Evolutionary conservation across 2,888 invertebrate genomes (phyloP).

Genomic region (Andrena trimmerana): DNA sequence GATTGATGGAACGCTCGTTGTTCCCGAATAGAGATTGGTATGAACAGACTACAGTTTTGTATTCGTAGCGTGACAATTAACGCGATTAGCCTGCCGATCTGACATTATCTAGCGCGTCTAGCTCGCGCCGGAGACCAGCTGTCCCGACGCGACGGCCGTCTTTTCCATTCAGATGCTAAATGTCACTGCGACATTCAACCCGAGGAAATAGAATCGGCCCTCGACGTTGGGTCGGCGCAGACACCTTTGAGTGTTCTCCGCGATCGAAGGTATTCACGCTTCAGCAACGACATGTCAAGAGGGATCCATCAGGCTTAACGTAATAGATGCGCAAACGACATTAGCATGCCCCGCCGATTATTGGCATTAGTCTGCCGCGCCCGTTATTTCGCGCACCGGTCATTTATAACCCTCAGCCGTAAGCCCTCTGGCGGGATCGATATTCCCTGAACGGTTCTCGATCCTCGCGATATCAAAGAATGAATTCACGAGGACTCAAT

Average conservation of each 20-base stretch:
- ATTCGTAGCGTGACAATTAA: constrained; percentile 45
- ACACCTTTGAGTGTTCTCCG: constrained; percentile 65
- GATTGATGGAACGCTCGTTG: neutral
- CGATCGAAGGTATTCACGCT: constrained; percentile 73
- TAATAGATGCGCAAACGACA: constrained; percentile 84
- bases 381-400: constrained; percentile 71
- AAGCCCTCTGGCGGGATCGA: constrained; percentile 63
- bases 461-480: constrained; percentile 49
- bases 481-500: neutral
- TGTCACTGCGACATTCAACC: constrained; percentile 54
- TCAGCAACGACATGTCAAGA: constrained; percentile 79
- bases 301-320: constrained; percentile 83
- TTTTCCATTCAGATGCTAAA: constrained; percentile 71
- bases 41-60: neutral
- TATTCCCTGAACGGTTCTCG: constrained; percentile 49
- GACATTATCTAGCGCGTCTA: constrained; percentile 50
- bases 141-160: constrained; percentile 47
- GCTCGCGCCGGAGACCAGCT: constrained; percentile 32
- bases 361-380: constrained; percentile 79
- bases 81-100: constrained; percentile 15
- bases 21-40: neutral
- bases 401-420: constrained; percentile 71
- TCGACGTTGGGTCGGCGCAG: constrained; percentile 40
- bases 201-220: constrained; percentile 45
- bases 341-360: constrained; percentile 84